Conservation (phyloP, 2,888 invertebrate species). For the Macaria liturata region DNA sequence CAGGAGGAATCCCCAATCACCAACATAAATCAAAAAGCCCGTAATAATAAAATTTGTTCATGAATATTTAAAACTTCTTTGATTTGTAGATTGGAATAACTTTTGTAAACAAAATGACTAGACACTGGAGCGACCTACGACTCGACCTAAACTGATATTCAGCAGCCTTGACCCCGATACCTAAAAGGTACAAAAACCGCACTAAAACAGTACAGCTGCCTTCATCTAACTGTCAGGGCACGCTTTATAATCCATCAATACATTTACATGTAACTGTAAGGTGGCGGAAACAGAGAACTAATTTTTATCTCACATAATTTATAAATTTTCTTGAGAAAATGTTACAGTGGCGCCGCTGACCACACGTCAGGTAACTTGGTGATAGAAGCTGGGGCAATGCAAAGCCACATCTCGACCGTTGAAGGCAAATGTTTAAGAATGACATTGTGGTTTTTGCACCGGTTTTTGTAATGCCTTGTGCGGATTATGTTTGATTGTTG, state of each 20-base stretch:
- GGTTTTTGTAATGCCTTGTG: not conserved
- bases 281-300: too few species aligned
- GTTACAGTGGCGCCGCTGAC: too few species aligned
- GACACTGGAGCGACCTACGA: not conserved
- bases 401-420: not conserved
- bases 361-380: too few species aligned
- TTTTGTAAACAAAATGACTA: too few species aligned
- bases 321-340: too few species aligned
- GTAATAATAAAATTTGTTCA: too few species aligned
- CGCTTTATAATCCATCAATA: conserved; percentile 7
- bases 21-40: too few species aligned
- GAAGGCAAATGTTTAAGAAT: conserved; percentile 8
- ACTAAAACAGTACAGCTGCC: not conserved
- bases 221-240: conserved; percentile 29
- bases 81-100: too few species aligned
- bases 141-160: conserved; percentile 27
- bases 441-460: conserved; percentile 11
- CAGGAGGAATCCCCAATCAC: too few species aligned
- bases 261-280: conserved; percentile 9
- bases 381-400: conserved; percentile 5
- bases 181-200: conserved; percentile 19
- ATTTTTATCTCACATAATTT: too few species aligned
- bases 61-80: too few species aligned
- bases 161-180: conserved; percentile 32
- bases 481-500: too few species aligned